These are phyloP conservation scores for Campylorhamphus procurvoides DNA, from an alignment of 2,113 vertebrate species.

Conservation along the genomic window DNA sequence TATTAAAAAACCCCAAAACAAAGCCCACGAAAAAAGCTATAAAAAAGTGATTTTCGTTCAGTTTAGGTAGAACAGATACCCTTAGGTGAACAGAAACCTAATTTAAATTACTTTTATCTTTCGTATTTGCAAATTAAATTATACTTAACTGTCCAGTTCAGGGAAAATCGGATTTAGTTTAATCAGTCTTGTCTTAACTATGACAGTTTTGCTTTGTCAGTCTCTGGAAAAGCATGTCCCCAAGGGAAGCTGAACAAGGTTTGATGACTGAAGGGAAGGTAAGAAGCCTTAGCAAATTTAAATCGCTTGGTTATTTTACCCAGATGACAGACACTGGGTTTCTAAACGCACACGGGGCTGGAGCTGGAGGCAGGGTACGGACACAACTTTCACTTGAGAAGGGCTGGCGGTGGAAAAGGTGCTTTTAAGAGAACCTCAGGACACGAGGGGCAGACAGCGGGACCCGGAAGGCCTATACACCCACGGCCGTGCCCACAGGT, in stretches of 20 bases:
- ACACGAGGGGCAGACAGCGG: rapidly evolving
- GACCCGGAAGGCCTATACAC: rapidly evolving
- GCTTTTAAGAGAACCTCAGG: not conserved
- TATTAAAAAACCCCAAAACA: not conserved
- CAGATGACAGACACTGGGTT: not conserved
- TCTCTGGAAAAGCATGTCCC: not conserved
- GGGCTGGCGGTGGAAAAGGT: rapidly evolving
- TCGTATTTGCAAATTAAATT: slow-evolving; percentile 40
- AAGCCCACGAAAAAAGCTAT: not conserved
- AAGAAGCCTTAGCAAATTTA: not conserved
- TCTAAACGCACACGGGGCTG: not conserved
- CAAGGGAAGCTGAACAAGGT: not conserved
- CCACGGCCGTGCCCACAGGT: rapidly evolving
- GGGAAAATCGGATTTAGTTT: not conserved
- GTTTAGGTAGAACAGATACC: not conserved
- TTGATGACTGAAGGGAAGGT: not conserved
- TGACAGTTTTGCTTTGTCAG: not conserved
- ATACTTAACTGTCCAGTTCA: not conserved
- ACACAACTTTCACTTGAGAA: rapidly evolving
- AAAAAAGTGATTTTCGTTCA: not conserved
- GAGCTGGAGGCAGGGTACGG: not conserved
- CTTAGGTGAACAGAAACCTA: not conserved
- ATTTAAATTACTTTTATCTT: slow-evolving; percentile 30
- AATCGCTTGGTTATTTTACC: not conserved
- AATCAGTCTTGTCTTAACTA: slow-evolving; percentile 34